Evolutionary conservation across 1,140 invertebrate species (phyloP).

Genomic region (Nilaparvata lugens): DNA sequence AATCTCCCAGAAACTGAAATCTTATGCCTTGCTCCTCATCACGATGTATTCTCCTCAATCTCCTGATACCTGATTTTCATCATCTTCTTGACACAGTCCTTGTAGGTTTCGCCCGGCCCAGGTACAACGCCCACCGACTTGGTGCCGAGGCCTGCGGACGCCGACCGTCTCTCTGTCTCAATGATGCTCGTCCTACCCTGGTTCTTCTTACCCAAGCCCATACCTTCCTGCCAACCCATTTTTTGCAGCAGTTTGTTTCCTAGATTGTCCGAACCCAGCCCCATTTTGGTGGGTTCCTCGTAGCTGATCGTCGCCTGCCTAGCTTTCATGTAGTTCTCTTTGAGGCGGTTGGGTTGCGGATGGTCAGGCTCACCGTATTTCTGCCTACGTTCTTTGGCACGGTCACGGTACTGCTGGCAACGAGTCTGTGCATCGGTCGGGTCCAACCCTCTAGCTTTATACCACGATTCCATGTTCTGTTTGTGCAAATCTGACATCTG

Average conservation of each 20-base stretch:
- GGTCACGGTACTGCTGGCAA: constrained; percentile 71
- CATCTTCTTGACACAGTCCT: constrained; percentile 85
- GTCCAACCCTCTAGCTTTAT: constrained; percentile 43
- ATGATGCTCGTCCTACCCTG: constrained; percentile 92
- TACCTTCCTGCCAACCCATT: constrained; percentile 97
- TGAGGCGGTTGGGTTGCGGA: constrained; percentile 59
- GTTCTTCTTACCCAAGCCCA: constrained; percentile 85
- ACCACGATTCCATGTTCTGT: constrained; percentile 73
- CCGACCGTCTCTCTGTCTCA: constrained; percentile 57
- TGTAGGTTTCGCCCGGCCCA: constrained; percentile 74
- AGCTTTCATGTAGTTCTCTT: constrained; percentile 54
- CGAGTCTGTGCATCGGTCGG: constrained; percentile 43
- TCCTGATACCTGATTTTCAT: constrained; percentile 78
- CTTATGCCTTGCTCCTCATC: too few relatives aligned
- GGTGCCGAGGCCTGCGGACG: constrained; percentile 63
- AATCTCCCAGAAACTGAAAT: too few relatives aligned
- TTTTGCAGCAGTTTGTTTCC: constrained; percentile 91
- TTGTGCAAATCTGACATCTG: constrained; percentile 93
- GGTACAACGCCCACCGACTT: constrained; percentile 62
- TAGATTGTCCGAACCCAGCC: constrained; percentile 79
- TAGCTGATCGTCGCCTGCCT: constrained; percentile 43
- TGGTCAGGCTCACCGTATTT: constrained; percentile 87
- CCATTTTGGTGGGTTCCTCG: constrained; percentile 55
- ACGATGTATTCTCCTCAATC: constrained; percentile 33
- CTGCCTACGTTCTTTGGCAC: constrained; percentile 88